These are phyloP conservation scores for Tetramorium parvispinum DNA, from an alignment of 1,140 invertebrate species.

Conservation along the genomic window DNA sequence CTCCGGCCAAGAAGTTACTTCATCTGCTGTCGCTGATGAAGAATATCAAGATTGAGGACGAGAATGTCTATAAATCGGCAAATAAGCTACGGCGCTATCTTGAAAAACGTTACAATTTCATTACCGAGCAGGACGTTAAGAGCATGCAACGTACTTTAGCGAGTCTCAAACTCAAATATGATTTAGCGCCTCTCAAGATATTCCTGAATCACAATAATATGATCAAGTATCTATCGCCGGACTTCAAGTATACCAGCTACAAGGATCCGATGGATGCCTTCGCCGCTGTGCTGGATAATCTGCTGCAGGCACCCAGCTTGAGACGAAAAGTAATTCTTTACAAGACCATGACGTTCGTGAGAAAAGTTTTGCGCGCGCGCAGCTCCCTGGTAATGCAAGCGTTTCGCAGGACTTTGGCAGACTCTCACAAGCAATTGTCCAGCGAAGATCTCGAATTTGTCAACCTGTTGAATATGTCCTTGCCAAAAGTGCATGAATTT, in stretches of 20 bases:
- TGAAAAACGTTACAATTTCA: slow-evolving; percentile 18
- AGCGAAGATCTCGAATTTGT: slow-evolving; percentile 32
- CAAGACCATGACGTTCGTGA: slow-evolving; percentile 12
- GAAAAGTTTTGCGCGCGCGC: background rate
- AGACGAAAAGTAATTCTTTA: slow-evolving; percentile 1
- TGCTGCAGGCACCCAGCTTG: slow-evolving; percentile 1
- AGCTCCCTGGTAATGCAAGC: background rate
- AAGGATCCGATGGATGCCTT: slow-evolving; percentile 26
- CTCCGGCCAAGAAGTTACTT: slow-evolving; percentile 29
- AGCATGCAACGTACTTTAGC: slow-evolving; percentile 7
- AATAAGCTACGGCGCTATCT: background rate
- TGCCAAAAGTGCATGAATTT: background rate
- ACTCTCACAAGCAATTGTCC: background rate
- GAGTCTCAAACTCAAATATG: background rate
- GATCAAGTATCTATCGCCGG: slow-evolving; percentile 42
- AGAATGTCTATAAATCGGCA: background rate
- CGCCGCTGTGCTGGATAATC: slow-evolving; percentile 22
- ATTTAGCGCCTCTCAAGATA: slow-evolving; percentile 49
- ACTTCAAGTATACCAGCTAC: background rate
- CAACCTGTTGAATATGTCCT: background rate
- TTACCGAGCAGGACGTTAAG: slow-evolving; percentile 42
- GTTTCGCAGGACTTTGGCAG: background rate
- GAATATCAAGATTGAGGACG: background rate
- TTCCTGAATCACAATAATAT: slow-evolving; percentile 53
- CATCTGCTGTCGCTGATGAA: slow-evolving; percentile 25